Evolutionary conservation across 2,888 invertebrate species (phyloP), one percentile per base, ranked within the genome.

Genomic region (Drosophila putrida): DNA sequence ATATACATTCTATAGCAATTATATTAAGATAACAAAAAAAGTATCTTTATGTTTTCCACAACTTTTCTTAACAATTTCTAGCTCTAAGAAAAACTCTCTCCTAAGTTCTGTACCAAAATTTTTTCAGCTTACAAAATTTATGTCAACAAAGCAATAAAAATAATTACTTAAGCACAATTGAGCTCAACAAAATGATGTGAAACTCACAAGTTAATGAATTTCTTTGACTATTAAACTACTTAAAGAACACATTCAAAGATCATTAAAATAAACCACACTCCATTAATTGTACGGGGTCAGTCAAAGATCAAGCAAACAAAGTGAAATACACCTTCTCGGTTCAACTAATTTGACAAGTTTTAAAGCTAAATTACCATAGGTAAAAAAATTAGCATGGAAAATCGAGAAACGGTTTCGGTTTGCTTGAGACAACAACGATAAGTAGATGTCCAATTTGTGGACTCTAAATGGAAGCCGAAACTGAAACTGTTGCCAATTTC

Each of bases 401-500:
- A 72, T 72, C 44, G 49, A 43, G 25, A 43, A 55, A 55, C 25
- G 44, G 35, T 57, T 35, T 9, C 3, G 25, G 2, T 31, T 31
- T 9, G 20, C 15, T 33, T 31, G 55, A 15, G 15, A 10, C 15
- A 25, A 25, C 28, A 33, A 15, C 31, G 25, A 35, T 69, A 75
- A 65, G 67, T 71, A 77, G 82, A 73, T 72, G 80, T 71, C 77
- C 82, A 83, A 87, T 87, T 88, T 88, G 69, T 54, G 68, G 67
- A 65, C 64, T 65, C 72, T 68, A 81, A 80, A 86, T 86, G 78
- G 77, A 75, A 72, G 77, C 66, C 35, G 66, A 61, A 66, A 49
- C 61, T 31, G 61, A 61, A 62, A 72, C 88, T 85, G 85, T 88
- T 85, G 83, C 85, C 83, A 84, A 84, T 84, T 88, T 82, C 71